phyloP scores from a whole-genome alignment of 2,113 vertebrate genomes.

The Chamaea fasciata region DNA sequence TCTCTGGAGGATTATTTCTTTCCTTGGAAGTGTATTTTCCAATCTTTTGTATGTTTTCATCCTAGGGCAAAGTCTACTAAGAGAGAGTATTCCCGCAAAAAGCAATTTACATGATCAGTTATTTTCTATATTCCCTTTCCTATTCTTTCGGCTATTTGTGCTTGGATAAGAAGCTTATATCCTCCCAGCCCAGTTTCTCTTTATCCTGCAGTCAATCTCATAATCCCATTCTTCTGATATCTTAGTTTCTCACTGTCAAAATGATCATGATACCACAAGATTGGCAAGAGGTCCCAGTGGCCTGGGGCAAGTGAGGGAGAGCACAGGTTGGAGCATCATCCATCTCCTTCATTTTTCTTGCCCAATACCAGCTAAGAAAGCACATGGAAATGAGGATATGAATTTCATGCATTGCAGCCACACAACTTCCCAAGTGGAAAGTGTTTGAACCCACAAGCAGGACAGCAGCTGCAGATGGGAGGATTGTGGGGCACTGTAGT shows the following conservation, averaged over 20 bases:
- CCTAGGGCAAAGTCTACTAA: conserved; percentile 3
- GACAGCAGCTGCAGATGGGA: background rate
- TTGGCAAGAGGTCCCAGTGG: background rate
- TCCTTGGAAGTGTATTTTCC: background rate
- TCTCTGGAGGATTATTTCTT: background rate
- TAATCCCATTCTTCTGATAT: conserved; percentile 38
- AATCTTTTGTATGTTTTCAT: background rate
- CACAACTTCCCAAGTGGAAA: background rate
- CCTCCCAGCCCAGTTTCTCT: conserved; percentile 28
- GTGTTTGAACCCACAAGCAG: background rate
- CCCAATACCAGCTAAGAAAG: background rate
- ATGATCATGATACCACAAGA: background rate
- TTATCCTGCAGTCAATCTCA: conserved; percentile 44
- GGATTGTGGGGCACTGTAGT: background rate
- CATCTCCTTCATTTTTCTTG: background rate
- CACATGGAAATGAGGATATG: background rate
- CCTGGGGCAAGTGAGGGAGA: background rate
- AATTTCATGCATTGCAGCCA: background rate
- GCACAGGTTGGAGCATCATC: background rate
- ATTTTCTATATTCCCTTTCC: conserved; percentile 33
- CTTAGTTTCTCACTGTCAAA: background rate
- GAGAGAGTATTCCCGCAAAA: background rate
- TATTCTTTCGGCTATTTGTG: conserved; percentile 37
- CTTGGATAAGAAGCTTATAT: conserved; percentile 53
- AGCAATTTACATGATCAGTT: conserved; percentile 47